These are phyloP conservation scores for Isurus oxyrinchus DNA, from an alignment of 2,113 vertebrate species.

Conservation along the genomic window DNA sequence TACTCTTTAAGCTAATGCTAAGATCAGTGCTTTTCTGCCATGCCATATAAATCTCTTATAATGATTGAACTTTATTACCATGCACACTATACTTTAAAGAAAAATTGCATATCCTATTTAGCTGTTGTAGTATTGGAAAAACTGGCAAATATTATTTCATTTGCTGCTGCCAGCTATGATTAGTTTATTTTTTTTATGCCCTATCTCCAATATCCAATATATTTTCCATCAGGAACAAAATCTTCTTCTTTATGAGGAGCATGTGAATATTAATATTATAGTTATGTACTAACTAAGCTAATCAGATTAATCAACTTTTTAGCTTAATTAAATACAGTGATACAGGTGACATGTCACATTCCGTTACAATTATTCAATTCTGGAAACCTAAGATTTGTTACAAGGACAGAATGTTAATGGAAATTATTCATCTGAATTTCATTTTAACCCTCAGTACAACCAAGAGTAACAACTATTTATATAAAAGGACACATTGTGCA, in stretches of 20 bases:
- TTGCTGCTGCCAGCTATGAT: too few species aligned
- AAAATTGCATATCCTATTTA: neutral
- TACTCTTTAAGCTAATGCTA: neutral
- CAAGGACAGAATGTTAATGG: neutral
- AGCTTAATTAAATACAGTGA: conserved; percentile 1
- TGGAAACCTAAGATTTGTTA: neutral
- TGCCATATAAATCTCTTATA: neutral
- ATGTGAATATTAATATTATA: neutral
- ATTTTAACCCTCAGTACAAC: neutral
- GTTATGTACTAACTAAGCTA: neutral
- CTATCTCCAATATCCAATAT: neutral
- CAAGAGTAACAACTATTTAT: neutral
- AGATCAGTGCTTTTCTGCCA: neutral
- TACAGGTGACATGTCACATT: neutral
- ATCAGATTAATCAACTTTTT: neutral
- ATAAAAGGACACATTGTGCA: neutral
- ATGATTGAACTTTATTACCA: neutral
- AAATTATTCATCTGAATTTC: neutral
- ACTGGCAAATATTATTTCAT: neutral
- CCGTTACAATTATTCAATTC: neutral
- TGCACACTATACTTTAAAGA: neutral
- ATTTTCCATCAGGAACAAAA: neutral
- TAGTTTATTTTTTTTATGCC: neutral
- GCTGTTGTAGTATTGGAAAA: neutral
- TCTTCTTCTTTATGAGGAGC: neutral